Conservation (phyloP, 1,140 invertebrate genomes). For the Potamilus streckersoni region DNA sequence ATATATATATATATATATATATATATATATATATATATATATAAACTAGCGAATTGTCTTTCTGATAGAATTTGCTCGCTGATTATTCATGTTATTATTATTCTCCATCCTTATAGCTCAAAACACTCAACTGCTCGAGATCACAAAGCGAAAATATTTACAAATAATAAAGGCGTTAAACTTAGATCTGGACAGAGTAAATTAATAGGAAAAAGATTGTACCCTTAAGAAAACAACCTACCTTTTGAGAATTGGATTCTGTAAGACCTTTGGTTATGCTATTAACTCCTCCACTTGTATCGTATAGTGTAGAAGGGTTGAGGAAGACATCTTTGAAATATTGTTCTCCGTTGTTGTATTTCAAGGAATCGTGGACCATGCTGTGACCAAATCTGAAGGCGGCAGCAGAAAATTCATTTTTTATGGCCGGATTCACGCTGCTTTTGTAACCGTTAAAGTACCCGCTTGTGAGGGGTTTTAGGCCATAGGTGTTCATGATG, state of each 20-base stretch:
- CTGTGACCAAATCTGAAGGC: constrained; percentile 96
- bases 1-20: too few species aligned
- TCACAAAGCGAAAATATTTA: too few species aligned
- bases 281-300: constrained; percentile 4
- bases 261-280: constrained; percentile 17
- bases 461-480: constrained; percentile 5
- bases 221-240: background rate
- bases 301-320: constrained; percentile 17
- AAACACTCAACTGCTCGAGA: too few species aligned
- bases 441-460: constrained; percentile 75
- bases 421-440: constrained; percentile 83
- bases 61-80: too few species aligned
- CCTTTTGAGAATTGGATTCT: constrained; percentile 7
- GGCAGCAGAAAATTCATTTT: constrained; percentile 95
- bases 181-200: background rate
- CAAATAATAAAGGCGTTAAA: too few species aligned
- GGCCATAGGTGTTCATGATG: constrained; percentile 19
- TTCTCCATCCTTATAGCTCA: too few species aligned
- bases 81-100: too few species aligned
- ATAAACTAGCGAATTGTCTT: too few species aligned
- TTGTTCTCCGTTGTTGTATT: too few species aligned
- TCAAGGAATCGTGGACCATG: constrained; percentile 73
- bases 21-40: too few species aligned
- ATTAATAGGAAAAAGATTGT: background rate
- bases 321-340: constrained; percentile 22